These are phyloP conservation scores for Heterotis niloticus DNA, from an alignment of 2,113 vertebrate genomes.

Conservation along the genomic window DNA sequence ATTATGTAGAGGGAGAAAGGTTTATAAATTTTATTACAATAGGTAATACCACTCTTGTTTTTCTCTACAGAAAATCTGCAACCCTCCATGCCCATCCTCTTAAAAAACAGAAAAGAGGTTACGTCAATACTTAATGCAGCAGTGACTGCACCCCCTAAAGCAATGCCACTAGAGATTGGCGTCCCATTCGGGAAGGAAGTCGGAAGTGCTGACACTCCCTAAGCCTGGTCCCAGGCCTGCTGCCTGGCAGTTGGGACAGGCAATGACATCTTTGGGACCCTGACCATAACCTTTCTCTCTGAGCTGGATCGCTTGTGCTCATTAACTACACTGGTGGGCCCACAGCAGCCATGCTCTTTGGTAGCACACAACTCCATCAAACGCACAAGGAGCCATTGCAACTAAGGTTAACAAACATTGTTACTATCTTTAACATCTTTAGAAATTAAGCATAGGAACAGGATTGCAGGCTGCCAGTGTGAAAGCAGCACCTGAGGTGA, in stretches of 20 bases:
- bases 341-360: background rate
- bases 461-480: no score
- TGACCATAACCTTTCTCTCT: background rate
- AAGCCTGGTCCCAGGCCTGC: background rate
- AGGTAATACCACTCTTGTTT: background rate
- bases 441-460: no score
- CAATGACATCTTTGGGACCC: background rate
- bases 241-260: background rate
- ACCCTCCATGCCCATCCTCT: background rate
- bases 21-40: background rate
- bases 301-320: background rate
- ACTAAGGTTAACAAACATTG: no score
- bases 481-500: no score
- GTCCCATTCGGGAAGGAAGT: background rate
- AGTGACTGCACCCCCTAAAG: background rate
- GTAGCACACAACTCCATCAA: background rate
- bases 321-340: background rate
- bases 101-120: background rate
- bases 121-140: slow-evolving; percentile 5
- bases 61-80: background rate
- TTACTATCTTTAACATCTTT: no score
- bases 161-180: background rate
- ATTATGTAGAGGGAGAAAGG: background rate
- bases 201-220: background rate
- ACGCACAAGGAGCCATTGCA: no score